Evolutionary conservation across 2,113 vertebrate species (phyloP).

Genomic region (Choloepus hoffmanni): DNA sequence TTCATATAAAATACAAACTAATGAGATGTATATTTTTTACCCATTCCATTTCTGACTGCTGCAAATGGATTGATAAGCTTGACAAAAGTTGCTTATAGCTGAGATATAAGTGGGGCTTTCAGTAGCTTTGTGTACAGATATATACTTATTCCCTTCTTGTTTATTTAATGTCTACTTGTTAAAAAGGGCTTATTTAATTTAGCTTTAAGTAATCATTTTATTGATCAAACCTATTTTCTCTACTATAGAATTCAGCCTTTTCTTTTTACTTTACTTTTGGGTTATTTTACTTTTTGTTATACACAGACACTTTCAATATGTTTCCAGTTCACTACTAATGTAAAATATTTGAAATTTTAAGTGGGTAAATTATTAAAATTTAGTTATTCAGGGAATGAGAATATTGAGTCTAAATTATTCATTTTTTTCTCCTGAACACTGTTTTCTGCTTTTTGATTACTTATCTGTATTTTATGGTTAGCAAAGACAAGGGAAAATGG

Average conservation of each 20-base stretch:
- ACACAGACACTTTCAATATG: background rate
- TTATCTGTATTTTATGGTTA: background rate
- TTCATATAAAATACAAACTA: background rate
- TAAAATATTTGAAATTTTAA: conserved; percentile 37
- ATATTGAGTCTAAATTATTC: background rate
- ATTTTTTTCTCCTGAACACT: background rate
- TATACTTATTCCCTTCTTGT: background rate
- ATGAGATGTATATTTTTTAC: background rate
- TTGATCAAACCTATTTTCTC: background rate
- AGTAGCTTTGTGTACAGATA: background rate
- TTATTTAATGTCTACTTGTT: background rate
- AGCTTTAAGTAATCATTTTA: background rate
- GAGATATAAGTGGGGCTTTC: background rate
- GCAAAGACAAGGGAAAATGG: background rate
- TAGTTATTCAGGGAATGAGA: background rate
- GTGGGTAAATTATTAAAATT: background rate
- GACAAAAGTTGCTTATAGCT: background rate
- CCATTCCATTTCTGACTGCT: background rate
- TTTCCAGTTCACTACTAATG: background rate
- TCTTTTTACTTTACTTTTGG: conserved; percentile 21
- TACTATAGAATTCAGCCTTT: background rate
- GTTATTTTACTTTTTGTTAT: conserved; percentile 32
- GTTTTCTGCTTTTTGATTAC: background rate
- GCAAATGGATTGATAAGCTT: background rate
- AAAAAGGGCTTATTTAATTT: background rate